Percentiles rank a stretch among this genome's conserved stretches.
Conservation (phyloP, 2,888 invertebrate species). For the Odontothrips loti region DNA sequence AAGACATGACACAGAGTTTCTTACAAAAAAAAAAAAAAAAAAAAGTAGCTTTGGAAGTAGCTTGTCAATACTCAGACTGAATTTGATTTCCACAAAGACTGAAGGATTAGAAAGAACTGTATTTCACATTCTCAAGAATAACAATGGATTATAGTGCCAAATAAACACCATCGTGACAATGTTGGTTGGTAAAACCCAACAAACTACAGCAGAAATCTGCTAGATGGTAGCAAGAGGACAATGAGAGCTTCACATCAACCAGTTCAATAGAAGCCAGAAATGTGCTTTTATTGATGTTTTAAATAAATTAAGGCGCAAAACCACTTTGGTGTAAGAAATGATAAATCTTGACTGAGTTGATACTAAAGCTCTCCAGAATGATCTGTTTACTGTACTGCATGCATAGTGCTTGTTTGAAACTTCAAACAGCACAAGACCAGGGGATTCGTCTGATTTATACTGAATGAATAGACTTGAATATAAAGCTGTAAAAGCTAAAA, state of each 20-base stretch:
- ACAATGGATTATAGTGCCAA: constrained; percentile 26
- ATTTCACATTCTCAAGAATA: background rate
- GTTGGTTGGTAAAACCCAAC: constrained; percentile 26
- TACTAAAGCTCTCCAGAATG: constrained; percentile 1
- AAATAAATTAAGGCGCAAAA: background rate
- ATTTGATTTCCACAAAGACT: background rate
- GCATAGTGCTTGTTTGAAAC: background rate
- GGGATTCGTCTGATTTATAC: constrained; percentile 10
- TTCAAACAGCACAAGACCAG: constrained; percentile 24
- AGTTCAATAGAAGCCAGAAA: background rate
- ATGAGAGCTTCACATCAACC: background rate
- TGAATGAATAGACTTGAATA: background rate
- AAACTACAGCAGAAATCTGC: constrained; percentile 26
- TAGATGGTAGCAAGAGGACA: constrained; percentile 26
- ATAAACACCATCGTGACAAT: constrained; percentile 26
- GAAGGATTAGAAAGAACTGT: background rate
- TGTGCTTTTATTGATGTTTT: background rate
- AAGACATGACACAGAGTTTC: too few species aligned
- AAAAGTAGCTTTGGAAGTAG: too few species aligned
- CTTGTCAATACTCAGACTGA: background rate
- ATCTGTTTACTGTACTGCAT: background rate
- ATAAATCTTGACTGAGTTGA: background rate
- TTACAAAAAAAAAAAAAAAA: too few species aligned
- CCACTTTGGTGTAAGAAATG: background rate
- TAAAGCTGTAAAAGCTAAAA: background rate